Percentiles rank a stretch among this genome's conserved stretches.
Conservation (phyloP, 1,140 invertebrate species). For the Ceratitis capitata region DNA sequence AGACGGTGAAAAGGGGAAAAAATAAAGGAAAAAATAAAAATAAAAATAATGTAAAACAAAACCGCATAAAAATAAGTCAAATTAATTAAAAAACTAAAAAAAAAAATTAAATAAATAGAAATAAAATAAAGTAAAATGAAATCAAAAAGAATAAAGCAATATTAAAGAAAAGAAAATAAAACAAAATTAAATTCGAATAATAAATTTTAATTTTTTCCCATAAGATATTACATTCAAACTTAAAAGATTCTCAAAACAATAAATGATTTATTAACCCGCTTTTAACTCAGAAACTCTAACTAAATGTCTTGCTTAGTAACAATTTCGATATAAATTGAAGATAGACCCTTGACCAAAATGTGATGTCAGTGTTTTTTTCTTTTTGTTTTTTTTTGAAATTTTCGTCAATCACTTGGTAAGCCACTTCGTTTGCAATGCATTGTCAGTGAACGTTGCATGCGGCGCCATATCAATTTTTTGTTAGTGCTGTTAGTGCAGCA, state of each 20-base stretch:
- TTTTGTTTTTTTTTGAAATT: no score
- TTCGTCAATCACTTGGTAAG: conserved; percentile 1
- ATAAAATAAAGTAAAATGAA: no score
- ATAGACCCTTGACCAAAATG: conserved; percentile 21
- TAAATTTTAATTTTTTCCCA: no score
- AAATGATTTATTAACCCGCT: not conserved
- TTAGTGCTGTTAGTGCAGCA: not conserved
- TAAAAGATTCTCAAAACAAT: not conserved
- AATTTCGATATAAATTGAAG: not conserved
- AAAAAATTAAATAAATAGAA: no score
- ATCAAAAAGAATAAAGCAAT: no score
- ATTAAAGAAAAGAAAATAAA: no score
- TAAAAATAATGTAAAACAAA: no score
- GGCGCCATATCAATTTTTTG: not conserved
- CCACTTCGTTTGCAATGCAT: conserved; percentile 18
- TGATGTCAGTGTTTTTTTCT: not conserved
- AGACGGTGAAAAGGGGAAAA: no score
- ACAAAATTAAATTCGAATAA: not conserved
- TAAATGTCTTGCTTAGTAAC: not conserved
- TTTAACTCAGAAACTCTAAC: not conserved
- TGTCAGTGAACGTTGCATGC: not conserved
- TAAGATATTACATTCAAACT: no score
- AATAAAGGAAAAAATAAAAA: no score
- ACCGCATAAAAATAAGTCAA: no score
- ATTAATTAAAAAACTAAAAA: no score